Evolutionary conservation across 2,797 vertebrate species (phyloP).

Genomic region (Phrynocephalus forsythii): DNA sequence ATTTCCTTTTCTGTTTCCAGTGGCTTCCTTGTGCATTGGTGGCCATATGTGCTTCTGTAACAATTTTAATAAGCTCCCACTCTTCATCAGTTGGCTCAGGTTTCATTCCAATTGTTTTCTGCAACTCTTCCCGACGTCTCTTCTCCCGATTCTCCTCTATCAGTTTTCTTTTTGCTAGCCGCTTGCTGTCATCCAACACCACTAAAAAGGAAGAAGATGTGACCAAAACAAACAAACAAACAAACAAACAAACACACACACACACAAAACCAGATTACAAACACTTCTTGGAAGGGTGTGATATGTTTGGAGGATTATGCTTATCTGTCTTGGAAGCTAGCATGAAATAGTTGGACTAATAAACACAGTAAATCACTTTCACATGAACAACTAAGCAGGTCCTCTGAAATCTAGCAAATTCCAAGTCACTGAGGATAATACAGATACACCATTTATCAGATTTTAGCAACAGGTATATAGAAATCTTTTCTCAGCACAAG

Average conservation of each 20-base stretch:
- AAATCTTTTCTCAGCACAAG: neutral
- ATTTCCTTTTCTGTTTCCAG: conserved; percentile 98
- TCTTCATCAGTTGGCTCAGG: conserved; percentile 93
- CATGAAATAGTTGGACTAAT: conserved; percentile 19
- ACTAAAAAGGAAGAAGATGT: conserved; percentile 76
- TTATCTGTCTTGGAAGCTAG: neutral
- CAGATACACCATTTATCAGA: too few species aligned
- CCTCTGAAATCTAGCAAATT: neutral
- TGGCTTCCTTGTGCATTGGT: conserved; percentile 98
- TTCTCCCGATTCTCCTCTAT: conserved; percentile 97
- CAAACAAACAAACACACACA: neutral
- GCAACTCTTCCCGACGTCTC: conserved; percentile 89
- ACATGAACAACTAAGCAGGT: neutral
- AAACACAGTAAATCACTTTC: neutral
- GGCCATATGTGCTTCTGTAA: conserved; percentile 95
- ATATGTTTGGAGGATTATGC: conserved; percentile 26
- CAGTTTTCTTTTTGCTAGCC: conserved; percentile 94
- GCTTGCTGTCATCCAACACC: conserved; percentile 97
- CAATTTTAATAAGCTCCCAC: conserved; percentile 95
- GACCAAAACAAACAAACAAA: neutral
- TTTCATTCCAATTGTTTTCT: conserved; percentile 91
- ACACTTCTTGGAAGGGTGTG: conserved; percentile 21
- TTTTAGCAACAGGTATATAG: neutral
- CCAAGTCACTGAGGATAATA: neutral
- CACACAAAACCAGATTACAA: conserved; percentile 17